Conservation (phyloP, 30 jellyfish, hydroid and myxozoan genomes). For the Hydractinia echinata region DNA sequence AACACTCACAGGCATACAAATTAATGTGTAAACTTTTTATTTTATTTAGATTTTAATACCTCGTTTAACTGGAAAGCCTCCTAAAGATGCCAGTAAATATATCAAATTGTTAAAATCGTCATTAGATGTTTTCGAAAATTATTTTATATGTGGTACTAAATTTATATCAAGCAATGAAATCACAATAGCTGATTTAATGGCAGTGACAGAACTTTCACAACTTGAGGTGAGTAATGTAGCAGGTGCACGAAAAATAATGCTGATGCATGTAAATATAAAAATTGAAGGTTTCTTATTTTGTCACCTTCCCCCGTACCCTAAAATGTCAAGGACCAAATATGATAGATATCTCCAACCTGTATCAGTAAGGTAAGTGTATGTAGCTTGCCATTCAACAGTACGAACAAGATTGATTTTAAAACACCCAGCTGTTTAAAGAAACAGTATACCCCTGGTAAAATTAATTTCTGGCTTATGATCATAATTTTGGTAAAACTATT, state of each 20-base stretch:
- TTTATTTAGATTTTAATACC: constrained; percentile 62
- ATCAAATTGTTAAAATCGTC: constrained; percentile 25
- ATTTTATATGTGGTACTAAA: constrained; percentile 54
- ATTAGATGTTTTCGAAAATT: constrained; percentile 43
- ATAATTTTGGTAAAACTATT: too few species aligned
- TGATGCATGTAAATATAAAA: neutral
- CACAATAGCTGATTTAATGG: constrained; percentile 84
- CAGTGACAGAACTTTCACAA: constrained; percentile 71
- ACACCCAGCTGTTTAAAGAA: too few species aligned
- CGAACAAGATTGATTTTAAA: too few species aligned
- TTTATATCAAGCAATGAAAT: constrained; percentile 63
- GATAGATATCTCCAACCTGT: too few species aligned
- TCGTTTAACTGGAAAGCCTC: constrained; percentile 68
- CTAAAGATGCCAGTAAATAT: constrained; percentile 24
- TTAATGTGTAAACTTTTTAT: constrained; percentile 10
- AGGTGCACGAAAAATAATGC: neutral
- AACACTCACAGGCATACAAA: too few species aligned
- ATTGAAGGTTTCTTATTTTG: neutral
- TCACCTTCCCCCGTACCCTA: too few species aligned
- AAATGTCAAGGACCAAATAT: too few species aligned
- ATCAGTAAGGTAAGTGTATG: too few species aligned
- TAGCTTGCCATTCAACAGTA: too few species aligned
- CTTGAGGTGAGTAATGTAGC: constrained; percentile 30
- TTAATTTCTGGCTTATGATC: too few species aligned
- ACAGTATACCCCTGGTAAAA: too few species aligned